These are phyloP conservation scores for Cydia strobilella DNA, from an alignment of 1,140 invertebrate species.

Conservation along the genomic window DNA sequence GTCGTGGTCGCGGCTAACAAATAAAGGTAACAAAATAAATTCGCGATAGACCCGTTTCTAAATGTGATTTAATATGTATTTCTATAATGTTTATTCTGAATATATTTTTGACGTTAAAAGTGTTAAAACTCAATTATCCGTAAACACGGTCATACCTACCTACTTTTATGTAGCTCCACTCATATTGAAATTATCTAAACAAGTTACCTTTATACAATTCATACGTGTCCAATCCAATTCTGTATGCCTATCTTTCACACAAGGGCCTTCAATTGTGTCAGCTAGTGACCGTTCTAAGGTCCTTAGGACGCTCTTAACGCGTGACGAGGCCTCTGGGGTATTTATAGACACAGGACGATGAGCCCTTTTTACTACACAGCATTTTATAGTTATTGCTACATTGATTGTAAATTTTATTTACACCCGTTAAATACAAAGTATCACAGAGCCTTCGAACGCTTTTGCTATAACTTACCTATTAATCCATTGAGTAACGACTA, in stretches of 20 bases:
- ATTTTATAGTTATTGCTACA: conserved; percentile 61
- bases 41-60: no score
- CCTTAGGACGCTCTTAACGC: conserved; percentile 64
- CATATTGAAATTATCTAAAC: neutral
- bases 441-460: neutral
- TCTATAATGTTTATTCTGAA: no score
- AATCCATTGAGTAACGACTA: conserved; percentile 15
- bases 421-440: conserved; percentile 13
- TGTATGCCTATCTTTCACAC: conserved; percentile 49
- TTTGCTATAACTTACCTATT: conserved; percentile 48
- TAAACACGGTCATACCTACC: neutral
- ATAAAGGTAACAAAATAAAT: no score
- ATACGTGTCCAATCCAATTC: conserved; percentile 50
- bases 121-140: no score
- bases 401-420: conserved; percentile 40
- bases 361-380: conserved; percentile 52
- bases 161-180: neutral
- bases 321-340: conserved; percentile 61
- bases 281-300: conserved; percentile 61
- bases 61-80: no score
- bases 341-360: conserved; percentile 44
- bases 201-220: conserved; percentile 1
- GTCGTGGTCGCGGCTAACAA: no score
- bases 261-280: conserved; percentile 52
- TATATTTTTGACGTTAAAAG: no score